Base-by-base conservation (phyloP, 2,888 invertebrate species). In the Junonia oenone region DNA sequence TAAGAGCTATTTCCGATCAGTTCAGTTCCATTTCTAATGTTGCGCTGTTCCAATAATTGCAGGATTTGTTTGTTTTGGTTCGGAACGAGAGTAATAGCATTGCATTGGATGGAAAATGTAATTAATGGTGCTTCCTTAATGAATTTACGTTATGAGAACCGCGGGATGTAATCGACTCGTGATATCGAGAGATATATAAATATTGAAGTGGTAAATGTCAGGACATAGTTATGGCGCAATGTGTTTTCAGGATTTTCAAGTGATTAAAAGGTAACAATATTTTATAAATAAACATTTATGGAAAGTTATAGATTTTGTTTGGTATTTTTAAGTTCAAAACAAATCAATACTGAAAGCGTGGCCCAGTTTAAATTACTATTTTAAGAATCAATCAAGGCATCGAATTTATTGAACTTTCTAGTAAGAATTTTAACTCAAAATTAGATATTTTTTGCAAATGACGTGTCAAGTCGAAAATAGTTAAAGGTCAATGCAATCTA, bases 51-150 rank as follows among this genome's bases (percentile, higher is more conserved):
- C 78, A 84, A 83, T 83, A 85, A 83, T 85, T 86, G 81, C 77
- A 76, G 81, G 86, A 88, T 87, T 88, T 88, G 88, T 88, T 88
- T 88, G 84, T 86, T 87, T 85, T 83, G 79, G 77, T 76, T 72
- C 76, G 81, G 76, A 80, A 82, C 75, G 79, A 76, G 73, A 79
- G 83, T 82, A 87, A 86, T 83, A 74, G 81, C 76, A 76, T 75
- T 79, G 81, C 81, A 80, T 78, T 72, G 75, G 76, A 72, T 69
- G 74, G 75, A 75, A 76, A 81, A 73, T 75, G 75, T 76, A 82
- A 84, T 85, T 82, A 84, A 86, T 84, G 81, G 81, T 72, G 77
- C 78, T 77, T 78, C 74, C 78, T 78, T 85, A 88, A 87, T 87
- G 81, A 85, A 84, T 86, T 82, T 84, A 79, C 76, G 79, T 81